Evolutionary conservation across 2,888 invertebrate genomes (phyloP), one percentile per base, ranked within the genome.

Genomic region (Amblyteles armatorius): DNA sequence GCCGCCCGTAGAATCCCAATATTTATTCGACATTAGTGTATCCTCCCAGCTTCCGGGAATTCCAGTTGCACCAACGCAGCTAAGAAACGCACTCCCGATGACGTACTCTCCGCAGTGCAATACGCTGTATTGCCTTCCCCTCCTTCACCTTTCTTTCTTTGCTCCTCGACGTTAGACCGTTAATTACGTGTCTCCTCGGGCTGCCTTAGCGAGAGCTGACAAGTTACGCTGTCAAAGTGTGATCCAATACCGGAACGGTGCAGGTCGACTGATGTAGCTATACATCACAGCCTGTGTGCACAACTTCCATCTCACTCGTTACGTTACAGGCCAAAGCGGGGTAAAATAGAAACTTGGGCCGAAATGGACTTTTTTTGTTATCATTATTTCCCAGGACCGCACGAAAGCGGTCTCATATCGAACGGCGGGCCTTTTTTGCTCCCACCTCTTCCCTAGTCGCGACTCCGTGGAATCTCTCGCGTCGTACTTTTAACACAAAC

Each of bases 241-340:
- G 76, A 76, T 76, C 76, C 65, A 76, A 76, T 76, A 76, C 76
- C 76, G 76, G 65, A 76, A 76, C 76, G 65, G 33, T 16, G 44
- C 60, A 60, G 22, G 73, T 65, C 76, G 76, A 50, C 63, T 22
- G 19, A 33, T 29, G 50, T 13, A 65, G 65, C 65, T 76, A 50
- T 76, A 48, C 63, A 63, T 44, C 29, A 52, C 36, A 48, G 16
- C 50, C 16, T 26, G 52, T 52, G 65, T 63, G 2, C 63, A 33
- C 26, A 6, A 13, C 4, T 29, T 16, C 33, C 29, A n/a, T 63
- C 76, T 16, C 50, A 19, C 26, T 63, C 33, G 48, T 74, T 48
- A 63, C 74, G 74, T 48, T 36, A 26, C 44, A 3, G 44, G 44
- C 16, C 44, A 48, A 48, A 48, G 44, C 3, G 44, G 44, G 3